A percentile compares a stretch with the other conserved stretches of the same genome.
Evolutionary conservation across 2,888 invertebrate genomes (phyloP).

Genomic region (Drymonia ruficornis): DNA sequence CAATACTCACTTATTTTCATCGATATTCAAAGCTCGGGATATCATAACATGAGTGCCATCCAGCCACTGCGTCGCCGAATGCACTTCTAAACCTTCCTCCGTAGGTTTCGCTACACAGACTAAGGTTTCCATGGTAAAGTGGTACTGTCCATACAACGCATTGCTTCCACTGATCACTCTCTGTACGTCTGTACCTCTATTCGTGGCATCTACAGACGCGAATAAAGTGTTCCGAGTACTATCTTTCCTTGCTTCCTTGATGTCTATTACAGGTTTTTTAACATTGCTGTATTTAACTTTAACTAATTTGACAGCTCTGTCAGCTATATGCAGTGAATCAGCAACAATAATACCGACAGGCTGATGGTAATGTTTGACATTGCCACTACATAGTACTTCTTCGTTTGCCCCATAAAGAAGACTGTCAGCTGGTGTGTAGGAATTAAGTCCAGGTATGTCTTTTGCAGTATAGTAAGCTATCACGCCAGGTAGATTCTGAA

Average conservation of each 20-base stretch:
- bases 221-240: constrained; percentile 11
- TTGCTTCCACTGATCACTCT: constrained; percentile 31
- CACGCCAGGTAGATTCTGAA: constrained; percentile 86
- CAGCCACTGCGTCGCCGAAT: constrained; percentile 81
- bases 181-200: constrained; percentile 16
- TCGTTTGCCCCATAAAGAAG: constrained; percentile 42
- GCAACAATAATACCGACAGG: constrained; percentile 83
- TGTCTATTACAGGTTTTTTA: constrained; percentile 22
- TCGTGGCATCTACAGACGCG: constrained; percentile 12
- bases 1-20: constrained; percentile 76
- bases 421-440: constrained; percentile 59
- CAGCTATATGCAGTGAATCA: constrained; percentile 77
- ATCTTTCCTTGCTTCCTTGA: constrained; percentile 19
- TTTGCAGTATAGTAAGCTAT: constrained; percentile 85
- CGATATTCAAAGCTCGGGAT: constrained; percentile 75
- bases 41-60: constrained; percentile 79
- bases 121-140: constrained; percentile 88
- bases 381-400: constrained; percentile 73
- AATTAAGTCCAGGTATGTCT: constrained; percentile 88
- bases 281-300: constrained; percentile 71
- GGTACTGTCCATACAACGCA: constrained; percentile 81
- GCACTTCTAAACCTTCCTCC: constrained; percentile 87
- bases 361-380: constrained; percentile 59
- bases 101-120: constrained; percentile 83
- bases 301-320: constrained; percentile 83